Evolutionary conservation across 1,140 invertebrate genomes (phyloP).

Genomic region (Prorops nasuta): DNA sequence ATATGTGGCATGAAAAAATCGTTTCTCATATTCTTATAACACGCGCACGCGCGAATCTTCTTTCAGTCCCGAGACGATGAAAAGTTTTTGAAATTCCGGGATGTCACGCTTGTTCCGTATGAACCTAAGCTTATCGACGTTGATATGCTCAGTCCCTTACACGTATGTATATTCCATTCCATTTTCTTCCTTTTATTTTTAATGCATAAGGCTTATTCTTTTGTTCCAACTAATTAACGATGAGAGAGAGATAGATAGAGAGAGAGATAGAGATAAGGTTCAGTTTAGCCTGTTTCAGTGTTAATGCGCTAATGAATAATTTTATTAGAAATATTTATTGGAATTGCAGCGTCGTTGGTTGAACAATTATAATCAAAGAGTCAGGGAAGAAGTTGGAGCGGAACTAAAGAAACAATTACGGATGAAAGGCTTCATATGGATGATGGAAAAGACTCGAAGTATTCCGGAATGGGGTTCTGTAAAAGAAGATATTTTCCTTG

Average conservation of each 20-base stretch:
- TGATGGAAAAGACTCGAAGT: constrained; percentile 73
- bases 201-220: no score
- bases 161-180: constrained; percentile 59
- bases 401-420: constrained; percentile 68
- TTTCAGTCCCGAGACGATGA: constrained; percentile 16
- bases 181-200: neutral
- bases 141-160: constrained; percentile 70
- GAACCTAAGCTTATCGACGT: constrained; percentile 87
- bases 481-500: constrained; percentile 8
- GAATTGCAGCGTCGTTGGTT: constrained; percentile 70
- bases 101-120: constrained; percentile 88
- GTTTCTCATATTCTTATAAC: no score
- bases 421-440: constrained; percentile 74
- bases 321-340: constrained; percentile 8
- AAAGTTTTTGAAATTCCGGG: constrained; percentile 71
- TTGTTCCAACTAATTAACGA: no score
- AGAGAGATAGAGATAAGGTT: no score
- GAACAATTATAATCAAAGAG: constrained; percentile 74
- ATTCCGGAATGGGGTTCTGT: constrained; percentile 57
- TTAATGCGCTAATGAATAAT: constrained; percentile 5
- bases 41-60: no score
- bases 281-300: neutral
- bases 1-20: neutral
- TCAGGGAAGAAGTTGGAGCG: constrained; percentile 67
- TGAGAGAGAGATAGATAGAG: no score